Conservation (phyloP, 2,797 vertebrate genomes). For the Betta splendens region DNA sequence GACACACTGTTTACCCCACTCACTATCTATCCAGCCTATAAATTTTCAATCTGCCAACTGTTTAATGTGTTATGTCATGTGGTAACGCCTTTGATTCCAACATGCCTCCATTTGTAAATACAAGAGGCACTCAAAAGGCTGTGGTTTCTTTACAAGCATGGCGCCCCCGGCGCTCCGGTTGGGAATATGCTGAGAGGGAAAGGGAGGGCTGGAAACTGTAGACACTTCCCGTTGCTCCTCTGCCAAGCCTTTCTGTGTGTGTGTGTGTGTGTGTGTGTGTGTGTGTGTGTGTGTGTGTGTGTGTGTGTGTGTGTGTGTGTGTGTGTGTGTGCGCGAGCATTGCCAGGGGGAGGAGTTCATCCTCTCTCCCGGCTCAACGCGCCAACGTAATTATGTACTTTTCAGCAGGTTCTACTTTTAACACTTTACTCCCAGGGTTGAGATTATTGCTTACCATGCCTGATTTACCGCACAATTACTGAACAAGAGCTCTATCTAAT, state of each 20-base stretch:
- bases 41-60: conserved; percentile 95
- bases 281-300: too few species aligned
- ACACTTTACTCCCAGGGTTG: conserved; percentile 76
- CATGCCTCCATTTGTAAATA: conserved; percentile 99
- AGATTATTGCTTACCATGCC: conserved; percentile 75
- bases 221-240: conserved; percentile 73
- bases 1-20: conserved; percentile 84
- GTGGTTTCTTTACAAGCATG: conserved; percentile 94
- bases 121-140: conserved; percentile 97
- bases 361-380: conserved; percentile 71
- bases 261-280: too few species aligned
- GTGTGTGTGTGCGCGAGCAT: too few species aligned
- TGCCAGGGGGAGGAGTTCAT: conserved; percentile 74
- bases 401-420: conserved; percentile 80
- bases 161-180: conserved; percentile 92
- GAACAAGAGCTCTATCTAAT: conserved; percentile 75
- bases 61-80: conserved; percentile 99
- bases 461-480: conserved; percentile 79
- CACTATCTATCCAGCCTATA: conserved; percentile 87
- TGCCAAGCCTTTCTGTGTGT: conserved; percentile 74
- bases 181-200: conserved; percentile 80
- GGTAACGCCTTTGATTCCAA: conserved; percentile 99
- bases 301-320: too few species aligned
- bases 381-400: conserved; percentile 74
- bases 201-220: conserved; percentile 78